Evolutionary conservation across 2,797 vertebrate genomes (phyloP).

Genomic region (Cephalopachus bancanus): DNA sequence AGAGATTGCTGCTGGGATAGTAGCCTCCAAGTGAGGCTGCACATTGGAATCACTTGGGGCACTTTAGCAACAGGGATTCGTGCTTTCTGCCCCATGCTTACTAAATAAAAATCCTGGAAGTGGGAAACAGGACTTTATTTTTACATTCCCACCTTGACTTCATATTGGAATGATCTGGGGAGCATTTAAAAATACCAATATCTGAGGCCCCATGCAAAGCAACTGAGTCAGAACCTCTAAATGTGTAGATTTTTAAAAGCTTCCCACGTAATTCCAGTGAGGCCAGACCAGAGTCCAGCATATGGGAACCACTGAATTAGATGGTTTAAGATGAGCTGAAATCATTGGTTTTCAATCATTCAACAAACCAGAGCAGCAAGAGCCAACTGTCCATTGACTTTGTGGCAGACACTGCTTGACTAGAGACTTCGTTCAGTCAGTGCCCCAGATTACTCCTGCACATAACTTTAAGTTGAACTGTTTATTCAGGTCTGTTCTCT

Average conservation of each 20-base stretch:
- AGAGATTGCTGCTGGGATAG: not conserved
- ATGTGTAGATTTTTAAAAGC: conserved; percentile 14
- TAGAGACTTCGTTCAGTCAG: not conserved
- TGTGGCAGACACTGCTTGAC: not conserved
- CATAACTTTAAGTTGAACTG: not conserved
- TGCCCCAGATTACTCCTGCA: not conserved
- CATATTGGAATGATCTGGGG: conserved; percentile 34
- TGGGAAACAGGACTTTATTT: not conserved
- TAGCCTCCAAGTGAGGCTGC: not conserved
- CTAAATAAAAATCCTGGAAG: not conserved
- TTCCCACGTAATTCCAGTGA: not conserved
- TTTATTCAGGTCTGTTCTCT: not conserved
- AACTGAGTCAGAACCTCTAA: not conserved
- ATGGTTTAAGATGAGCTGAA: not conserved
- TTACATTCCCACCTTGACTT: not conserved
- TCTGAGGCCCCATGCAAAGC: not conserved
- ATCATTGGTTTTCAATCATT: not conserved
- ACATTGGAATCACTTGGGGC: not conserved
- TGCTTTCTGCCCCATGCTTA: not conserved
- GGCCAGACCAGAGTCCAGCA: not conserved
- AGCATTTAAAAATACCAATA: conserved; percentile 33
- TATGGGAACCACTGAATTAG: not conserved
- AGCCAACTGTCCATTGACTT: rapidly evolving
- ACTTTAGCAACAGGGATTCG: not conserved
- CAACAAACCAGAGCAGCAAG: not conserved